Evolutionary conservation across 2,797 vertebrate species (phyloP).

Genomic region (Mycteria americana): DNA sequence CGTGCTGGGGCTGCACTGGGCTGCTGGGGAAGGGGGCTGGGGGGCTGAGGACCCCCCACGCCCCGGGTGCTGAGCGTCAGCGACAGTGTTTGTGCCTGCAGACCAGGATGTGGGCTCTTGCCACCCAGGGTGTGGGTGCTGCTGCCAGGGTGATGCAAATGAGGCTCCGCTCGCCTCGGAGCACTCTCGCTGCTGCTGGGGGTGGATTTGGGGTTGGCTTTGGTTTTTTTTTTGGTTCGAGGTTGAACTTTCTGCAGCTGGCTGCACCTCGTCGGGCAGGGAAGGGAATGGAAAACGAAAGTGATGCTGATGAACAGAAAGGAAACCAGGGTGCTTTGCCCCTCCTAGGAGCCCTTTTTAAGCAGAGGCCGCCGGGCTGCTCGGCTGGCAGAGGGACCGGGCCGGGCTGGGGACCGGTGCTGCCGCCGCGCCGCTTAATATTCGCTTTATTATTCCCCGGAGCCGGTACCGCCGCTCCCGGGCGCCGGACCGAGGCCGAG

Average conservation of each 20-base stretch:
- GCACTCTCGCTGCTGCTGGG: neutral
- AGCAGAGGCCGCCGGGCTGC: neutral
- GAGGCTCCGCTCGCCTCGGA: neutral
- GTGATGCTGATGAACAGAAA: neutral
- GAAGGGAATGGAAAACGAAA: slow-evolving; percentile 16
- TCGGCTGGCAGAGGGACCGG: neutral
- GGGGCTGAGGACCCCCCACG: neutral
- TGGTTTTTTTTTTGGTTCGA: neutral
- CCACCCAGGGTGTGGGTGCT: neutral
- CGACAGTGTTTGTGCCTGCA: too few species aligned
- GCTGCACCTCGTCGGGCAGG: neutral
- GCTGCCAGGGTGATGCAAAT: neutral
- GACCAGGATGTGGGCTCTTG: fast-evolving
- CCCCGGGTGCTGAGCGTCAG: neutral
- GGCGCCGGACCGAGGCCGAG: neutral
- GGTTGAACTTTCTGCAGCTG: neutral
- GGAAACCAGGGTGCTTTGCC: neutral
- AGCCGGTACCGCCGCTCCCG: neutral
- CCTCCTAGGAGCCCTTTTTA: neutral
- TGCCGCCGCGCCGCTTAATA: neutral
- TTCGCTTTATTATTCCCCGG: neutral
- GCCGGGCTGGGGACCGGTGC: neutral
- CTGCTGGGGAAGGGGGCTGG: neutral
- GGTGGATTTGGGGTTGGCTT: neutral
- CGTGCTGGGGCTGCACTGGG: neutral